Conservation (phyloP, 2,113 vertebrate genomes). For the Pyxicephalus adspersus region DNA sequence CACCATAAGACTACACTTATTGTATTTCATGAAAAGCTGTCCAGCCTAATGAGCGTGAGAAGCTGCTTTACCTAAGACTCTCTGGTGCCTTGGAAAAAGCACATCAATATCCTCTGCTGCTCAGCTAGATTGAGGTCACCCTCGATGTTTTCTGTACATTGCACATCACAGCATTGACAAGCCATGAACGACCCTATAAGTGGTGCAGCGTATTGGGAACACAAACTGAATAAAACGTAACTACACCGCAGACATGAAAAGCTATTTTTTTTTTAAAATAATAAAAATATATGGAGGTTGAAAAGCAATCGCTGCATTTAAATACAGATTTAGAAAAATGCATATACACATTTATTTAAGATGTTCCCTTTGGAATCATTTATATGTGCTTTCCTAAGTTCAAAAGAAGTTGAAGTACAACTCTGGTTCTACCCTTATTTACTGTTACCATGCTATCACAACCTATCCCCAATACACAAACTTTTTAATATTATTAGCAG, state of each 20-base stretch:
- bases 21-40: slow-evolving; percentile 35
- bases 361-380: no score
- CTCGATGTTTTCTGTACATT: slow-evolving; percentile 19
- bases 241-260: slow-evolving; percentile 1
- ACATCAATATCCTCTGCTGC: slow-evolving; percentile 38
- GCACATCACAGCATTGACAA: slow-evolving; percentile 8
- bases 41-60: slow-evolving; percentile 27
- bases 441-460: no score
- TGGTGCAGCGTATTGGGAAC: not conserved
- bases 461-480: no score
- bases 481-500: no score
- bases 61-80: slow-evolving; percentile 21
- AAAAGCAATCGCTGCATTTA: not conserved
- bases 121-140: slow-evolving; percentile 49
- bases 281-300: not conserved
- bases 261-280: not conserved
- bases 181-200: slow-evolving; percentile 7
- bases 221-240: not conserved
- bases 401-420: no score
- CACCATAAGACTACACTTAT: slow-evolving; percentile 18
- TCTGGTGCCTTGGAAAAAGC: slow-evolving; percentile 16
- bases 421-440: no score
- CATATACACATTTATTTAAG: no score
- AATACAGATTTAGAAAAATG: not conserved
- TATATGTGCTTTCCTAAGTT: no score